These are phyloP conservation scores for Chrysopilus asiliformis DNA, from an alignment of 2,888 invertebrate genomes.

Conservation along the genomic window DNA sequence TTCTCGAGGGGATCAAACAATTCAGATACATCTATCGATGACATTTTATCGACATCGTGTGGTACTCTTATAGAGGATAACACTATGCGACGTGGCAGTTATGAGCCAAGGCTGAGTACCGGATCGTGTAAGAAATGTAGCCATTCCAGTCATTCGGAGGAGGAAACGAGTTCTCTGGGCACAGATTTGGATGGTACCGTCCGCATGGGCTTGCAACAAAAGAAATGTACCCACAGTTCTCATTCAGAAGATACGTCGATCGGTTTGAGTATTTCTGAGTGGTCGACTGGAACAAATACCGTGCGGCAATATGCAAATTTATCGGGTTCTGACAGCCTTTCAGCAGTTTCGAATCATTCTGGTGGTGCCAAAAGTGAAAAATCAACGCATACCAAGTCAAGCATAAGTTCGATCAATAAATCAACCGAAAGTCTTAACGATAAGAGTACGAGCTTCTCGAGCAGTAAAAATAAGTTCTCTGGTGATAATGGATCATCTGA, in stretches of 20 bases:
- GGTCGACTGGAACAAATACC: conserved; percentile 78
- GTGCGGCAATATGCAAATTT: conserved; percentile 67
- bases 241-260: conserved; percentile 80
- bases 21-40: conserved; percentile 50
- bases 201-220: conserved; percentile 61
- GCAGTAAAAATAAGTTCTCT: conserved; percentile 28
- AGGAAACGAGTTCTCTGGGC: conserved; percentile 61
- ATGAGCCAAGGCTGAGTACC: conserved; percentile 38
- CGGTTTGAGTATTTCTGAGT: conserved; percentile 73
- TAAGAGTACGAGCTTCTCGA: conserved; percentile 31
- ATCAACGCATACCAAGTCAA: conserved; percentile 43
- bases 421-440: conserved; percentile 39
- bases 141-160: conserved; percentile 60
- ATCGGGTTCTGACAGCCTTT: conserved; percentile 52
- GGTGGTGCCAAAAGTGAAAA: conserved; percentile 46
- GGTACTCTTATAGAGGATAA: conserved; percentile 45
- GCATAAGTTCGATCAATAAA: conserved; percentile 46
- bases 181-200: conserved; percentile 73
- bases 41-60: conserved; percentile 41
- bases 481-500: conserved; percentile 35
- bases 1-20: conserved; percentile 43
- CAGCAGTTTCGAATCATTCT: conserved; percentile 43
- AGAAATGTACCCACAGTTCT: conserved; percentile 70
- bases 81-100: conserved; percentile 37
- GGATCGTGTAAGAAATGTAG: conserved; percentile 48